Conservation (phyloP, 2,797 vertebrate species). For the Falco concolor region DNA sequence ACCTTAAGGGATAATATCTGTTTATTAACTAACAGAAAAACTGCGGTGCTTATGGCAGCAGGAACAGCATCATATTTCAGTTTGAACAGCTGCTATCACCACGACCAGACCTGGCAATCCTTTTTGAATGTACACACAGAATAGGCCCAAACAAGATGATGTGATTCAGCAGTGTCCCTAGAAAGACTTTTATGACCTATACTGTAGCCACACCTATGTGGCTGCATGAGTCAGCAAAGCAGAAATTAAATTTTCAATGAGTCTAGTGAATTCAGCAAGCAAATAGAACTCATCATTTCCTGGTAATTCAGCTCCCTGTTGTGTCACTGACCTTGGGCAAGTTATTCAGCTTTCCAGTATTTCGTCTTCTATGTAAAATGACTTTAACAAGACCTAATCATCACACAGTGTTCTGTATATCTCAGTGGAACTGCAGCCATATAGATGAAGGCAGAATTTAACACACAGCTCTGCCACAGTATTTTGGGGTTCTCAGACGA, state of each 20-base stretch:
- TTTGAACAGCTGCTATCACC: neutral
- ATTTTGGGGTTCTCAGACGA: neutral
- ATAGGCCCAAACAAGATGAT: neutral
- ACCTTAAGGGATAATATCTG: neutral
- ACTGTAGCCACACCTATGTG: neutral
- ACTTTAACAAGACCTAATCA: neutral
- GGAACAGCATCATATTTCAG: neutral
- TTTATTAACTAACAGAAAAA: constrained; percentile 1
- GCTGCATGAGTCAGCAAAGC: neutral
- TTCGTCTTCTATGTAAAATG: neutral
- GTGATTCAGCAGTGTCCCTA: constrained; percentile 6
- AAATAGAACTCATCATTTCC: neutral
- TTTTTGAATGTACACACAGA: neutral
- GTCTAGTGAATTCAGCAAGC: neutral
- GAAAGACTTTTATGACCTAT: neutral
- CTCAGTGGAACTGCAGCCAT: neutral
- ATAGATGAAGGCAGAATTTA: neutral
- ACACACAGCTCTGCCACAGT: neutral
- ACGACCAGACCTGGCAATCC: neutral
- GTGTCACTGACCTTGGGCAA: constrained; percentile 42
- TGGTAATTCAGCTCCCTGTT: neutral
- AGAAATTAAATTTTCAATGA: constrained; percentile 6
- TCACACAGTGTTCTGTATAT: neutral
- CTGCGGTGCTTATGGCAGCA: neutral
- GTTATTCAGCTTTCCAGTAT: constrained; percentile 12